Conservation (phyloP, 1,140 invertebrate species). For the Philaenus spumarius region DNA sequence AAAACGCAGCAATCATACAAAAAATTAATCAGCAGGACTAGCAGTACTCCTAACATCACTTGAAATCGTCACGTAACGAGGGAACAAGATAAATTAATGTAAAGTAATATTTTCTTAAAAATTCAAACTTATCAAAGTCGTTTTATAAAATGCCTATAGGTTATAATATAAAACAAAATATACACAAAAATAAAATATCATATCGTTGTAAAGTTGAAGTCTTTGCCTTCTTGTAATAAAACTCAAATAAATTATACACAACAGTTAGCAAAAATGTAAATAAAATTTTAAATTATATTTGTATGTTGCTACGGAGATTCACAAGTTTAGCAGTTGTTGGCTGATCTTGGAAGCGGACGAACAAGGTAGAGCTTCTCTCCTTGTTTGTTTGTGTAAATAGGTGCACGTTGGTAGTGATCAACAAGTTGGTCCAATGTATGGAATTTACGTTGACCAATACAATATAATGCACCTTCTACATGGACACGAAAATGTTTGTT, state of each 20-base stretch:
- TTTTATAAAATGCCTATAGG: not conserved
- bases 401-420: conserved; percentile 96
- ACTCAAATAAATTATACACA: conserved; percentile 1
- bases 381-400: conserved; percentile 96
- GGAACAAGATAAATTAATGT: no score
- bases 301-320: not conserved
- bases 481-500: conserved; percentile 99
- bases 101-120: no score
- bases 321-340: conserved; percentile 15
- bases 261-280: not conserved
- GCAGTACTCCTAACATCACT: no score
- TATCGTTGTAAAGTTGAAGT: conserved; percentile 2
- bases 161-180: not conserved
- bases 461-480: conserved; percentile 87
- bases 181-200: not conserved
- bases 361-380: conserved; percentile 90
- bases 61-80: no score
- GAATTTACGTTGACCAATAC: conserved; percentile 97
- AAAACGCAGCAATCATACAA: no score
- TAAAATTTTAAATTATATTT: conserved; percentile 4
- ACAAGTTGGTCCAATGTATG: conserved; percentile 92
- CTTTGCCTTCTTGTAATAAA: not conserved
- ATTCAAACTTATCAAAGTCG: no score
- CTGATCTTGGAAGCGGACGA: conserved; percentile 59
- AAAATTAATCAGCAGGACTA: no score